Evolutionary conservation across 2,113 vertebrate species (phyloP), one percentile per base, ranked within the genome.

Genomic region (Pelecanus crispus): DNA sequence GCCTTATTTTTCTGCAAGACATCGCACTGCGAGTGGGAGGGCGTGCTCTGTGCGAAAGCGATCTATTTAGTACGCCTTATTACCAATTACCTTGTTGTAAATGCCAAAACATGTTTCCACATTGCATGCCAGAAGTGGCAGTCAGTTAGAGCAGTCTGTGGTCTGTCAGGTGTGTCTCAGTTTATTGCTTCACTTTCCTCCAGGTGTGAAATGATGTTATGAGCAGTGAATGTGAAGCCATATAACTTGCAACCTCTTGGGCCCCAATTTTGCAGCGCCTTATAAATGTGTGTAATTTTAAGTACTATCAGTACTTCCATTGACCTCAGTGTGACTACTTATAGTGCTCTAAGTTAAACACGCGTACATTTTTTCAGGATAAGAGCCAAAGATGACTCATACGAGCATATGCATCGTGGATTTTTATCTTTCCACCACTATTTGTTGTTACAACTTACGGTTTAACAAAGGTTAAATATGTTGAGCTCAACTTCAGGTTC

Each of bases 391-490:
- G 55, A 86, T 95, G 88, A 92, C 73, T 95, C 96, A 82, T 11
- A 26, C 26, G 40, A 73, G 52, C 1, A 0, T 38, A 79, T 31
- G 42, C 73, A 70, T 87, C 61, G 13, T 17, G 6, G 84, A 63
- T 92, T 96, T 96, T 93, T 94, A 73, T 88, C 80, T 78, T 83
- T 71, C 67, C 56, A 19, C 29, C 19, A 13, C 71, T 95, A 29
- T 90, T 90, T 94, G 88, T 90, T 91, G 83, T 66, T 89, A 77
- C 58, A 90, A 53, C 84, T 67, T 95, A 49, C 0, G 9, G 71
- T 66, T 97, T 92, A 92, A 59, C 92, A 92, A 94, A 96, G 92
- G 88, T 96, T 96, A 86, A 96, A 74, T 92, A 82, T 49, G 58
- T 88, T 53, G 81, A 92, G 70, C 72, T 95, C 72, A 67, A 22